Evolutionary conservation across 2,888 invertebrate species (phyloP), one percentile per base, ranked within the genome.

Genomic region (Habrosyne pyritoides): DNA sequence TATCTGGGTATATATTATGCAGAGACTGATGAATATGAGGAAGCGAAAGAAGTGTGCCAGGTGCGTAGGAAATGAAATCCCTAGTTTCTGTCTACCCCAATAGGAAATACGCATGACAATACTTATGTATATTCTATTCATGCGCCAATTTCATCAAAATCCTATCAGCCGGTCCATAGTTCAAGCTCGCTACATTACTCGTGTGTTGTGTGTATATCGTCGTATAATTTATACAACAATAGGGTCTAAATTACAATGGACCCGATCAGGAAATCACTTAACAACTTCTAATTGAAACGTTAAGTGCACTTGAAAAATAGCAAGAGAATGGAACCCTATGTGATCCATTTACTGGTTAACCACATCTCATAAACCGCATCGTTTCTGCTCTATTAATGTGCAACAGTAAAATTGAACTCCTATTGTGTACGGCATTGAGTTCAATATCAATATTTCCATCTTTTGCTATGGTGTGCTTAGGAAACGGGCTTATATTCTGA

Each of bases 361-460:
- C 55, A 62, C 61, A 66, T 71, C 74, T 71, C 67, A 26, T 21
- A 67, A 71, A 71, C 55, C 62, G 53, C 61, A 69, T 60, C 50
- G 59, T 60, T 68, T 59, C 59, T 57, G 53, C 56, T 59, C 28
- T 54, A 59, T 67, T 66, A 59, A 55, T 54, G 59, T 60, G 50
- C 53, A 53, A 47, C 63, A 70, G 65, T 68, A 63, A 67, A 76
- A 72, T 70, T 69, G 60, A 73, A 60, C 61, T 56, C 56, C 54
- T 77, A 76, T 79, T 71, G 55, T 65, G 54, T 69, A 67, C 56
- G 56, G 55, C 61, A 67, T 70, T 75, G 66, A 67, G 76, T 70
- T 54, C 66, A 70, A 73, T 77, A 73, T 77, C 67, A 71, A 74
- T 67, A 69, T 68, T 74, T 70, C 63, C 50, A 64, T 63, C 57